Conservation (phyloP, 2,888 invertebrate species). For the Chrysolina haemoptera region DNA sequence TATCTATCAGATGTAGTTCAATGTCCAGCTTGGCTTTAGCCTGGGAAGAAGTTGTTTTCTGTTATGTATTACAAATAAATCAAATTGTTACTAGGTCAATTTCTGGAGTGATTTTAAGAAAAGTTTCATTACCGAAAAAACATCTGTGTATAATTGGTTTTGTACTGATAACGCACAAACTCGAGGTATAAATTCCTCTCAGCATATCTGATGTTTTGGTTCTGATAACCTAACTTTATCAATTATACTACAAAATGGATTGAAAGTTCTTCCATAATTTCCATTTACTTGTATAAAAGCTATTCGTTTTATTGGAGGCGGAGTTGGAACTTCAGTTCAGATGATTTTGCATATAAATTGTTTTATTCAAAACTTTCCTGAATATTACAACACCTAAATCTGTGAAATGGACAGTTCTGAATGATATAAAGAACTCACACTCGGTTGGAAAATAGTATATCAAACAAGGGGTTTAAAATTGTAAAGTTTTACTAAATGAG, state of each 20-base stretch:
- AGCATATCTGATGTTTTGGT: not conserved
- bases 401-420: not conserved
- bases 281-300: not conserved
- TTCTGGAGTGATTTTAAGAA: no score
- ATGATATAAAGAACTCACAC: not conserved
- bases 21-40: no score
- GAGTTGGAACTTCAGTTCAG: not conserved
- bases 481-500: no score
- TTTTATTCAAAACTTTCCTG: not conserved
- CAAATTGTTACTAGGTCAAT: no score
- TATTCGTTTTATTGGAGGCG: not conserved
- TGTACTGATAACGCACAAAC: not conserved
- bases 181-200: not conserved
- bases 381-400: not conserved
- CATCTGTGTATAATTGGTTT: not conserved
- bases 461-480: no score
- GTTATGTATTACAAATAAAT: no score
- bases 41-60: no score
- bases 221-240: not conserved
- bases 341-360: slow-evolving; percentile 6
- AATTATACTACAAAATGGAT: not conserved
- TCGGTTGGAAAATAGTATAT: no score
- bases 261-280: not conserved
- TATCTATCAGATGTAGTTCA: no score
- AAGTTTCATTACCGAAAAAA: not conserved